Evolutionary conservation across 2,888 invertebrate species (phyloP).

Genomic region (Anodontia alba): DNA sequence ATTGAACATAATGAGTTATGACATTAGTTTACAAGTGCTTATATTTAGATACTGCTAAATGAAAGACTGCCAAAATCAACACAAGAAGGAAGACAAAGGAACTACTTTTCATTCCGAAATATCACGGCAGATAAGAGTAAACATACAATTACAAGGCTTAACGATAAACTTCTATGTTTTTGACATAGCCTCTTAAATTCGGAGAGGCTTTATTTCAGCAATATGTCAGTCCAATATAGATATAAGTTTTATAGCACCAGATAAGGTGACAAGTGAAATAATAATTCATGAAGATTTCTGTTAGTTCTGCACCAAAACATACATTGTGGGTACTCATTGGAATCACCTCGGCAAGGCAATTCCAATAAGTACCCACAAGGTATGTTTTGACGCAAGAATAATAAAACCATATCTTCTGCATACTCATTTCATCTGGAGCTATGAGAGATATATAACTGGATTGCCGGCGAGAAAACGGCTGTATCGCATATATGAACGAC

Average conservation of each 20-base stretch:
- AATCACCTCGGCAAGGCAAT: too few species aligned
- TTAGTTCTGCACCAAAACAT: too few species aligned
- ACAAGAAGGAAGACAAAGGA: conserved; percentile 16
- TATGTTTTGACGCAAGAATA: too few species aligned
- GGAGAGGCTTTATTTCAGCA: conserved; percentile 9
- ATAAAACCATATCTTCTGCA: too few species aligned
- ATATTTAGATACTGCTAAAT: conserved; percentile 8
- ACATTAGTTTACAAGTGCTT: conserved; percentile 3
- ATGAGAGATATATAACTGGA: too few species aligned
- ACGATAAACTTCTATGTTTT: conserved; percentile 14
- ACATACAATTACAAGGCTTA: conserved; percentile 14
- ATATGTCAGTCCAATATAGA: conserved; percentile 15
- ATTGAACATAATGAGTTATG: conserved; percentile 16
- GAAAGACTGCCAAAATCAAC: conserved; percentile 13
- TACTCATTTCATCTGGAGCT: too few species aligned
- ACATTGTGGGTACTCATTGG: too few species aligned
- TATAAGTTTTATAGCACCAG: not conserved
- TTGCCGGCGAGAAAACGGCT: too few species aligned
- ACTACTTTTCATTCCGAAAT: not conserved
- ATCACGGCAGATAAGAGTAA: conserved; percentile 3
- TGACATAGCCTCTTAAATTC: conserved; percentile 11
- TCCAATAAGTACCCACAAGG: too few species aligned
- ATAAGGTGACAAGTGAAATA: too few species aligned
- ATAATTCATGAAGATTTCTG: too few species aligned
- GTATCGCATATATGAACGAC: too few species aligned